Evolutionary conservation across 2,888 invertebrate species (phyloP).

Genomic region (Drosophila stalkeri): DNA sequence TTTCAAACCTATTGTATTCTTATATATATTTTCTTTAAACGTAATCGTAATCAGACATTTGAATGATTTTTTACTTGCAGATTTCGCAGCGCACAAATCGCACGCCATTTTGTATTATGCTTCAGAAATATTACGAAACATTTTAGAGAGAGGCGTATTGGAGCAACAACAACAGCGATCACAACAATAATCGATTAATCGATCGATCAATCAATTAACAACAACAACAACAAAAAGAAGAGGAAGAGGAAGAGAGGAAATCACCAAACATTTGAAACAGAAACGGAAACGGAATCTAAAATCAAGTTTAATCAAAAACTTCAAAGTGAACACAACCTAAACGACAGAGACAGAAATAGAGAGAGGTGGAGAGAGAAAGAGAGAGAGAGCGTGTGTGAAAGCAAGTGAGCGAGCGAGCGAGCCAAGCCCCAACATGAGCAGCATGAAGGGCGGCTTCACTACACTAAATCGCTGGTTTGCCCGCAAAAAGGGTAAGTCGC

Average conservation of each 20-base stretch:
- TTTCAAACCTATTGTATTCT: slow-evolving; percentile 1
- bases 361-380: not conserved
- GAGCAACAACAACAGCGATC: slow-evolving; percentile 10
- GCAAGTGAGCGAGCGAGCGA: slow-evolving; percentile 16
- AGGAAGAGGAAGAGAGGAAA: not conserved
- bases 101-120: slow-evolving; percentile 73
- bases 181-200: slow-evolving; percentile 14
- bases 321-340: not conserved
- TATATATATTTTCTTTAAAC: slow-evolving; percentile 21
- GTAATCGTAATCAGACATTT: slow-evolving; percentile 55
- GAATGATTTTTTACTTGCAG: slow-evolving; percentile 67
- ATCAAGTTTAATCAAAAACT: not conserved
- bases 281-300: slow-evolving; percentile 10
- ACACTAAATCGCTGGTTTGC: slow-evolving; percentile 85
- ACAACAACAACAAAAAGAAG: not conserved
- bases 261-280: not conserved
- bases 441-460: slow-evolving; percentile 85
- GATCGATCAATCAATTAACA: slow-evolving; percentile 9
- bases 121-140: slow-evolving; percentile 72
- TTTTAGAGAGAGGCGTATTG: slow-evolving; percentile 44
- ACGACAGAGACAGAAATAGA: not conserved
- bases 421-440: slow-evolving; percentile 78
- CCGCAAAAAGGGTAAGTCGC: slow-evolving; percentile 84
- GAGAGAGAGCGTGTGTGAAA: slow-evolving; percentile 5
- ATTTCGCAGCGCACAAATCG: slow-evolving; percentile 70